Evolutionary conservation across 2,888 invertebrate species (phyloP), one percentile per base, ranked within the genome.

Genomic region (Standfussiana lucernea): DNA sequence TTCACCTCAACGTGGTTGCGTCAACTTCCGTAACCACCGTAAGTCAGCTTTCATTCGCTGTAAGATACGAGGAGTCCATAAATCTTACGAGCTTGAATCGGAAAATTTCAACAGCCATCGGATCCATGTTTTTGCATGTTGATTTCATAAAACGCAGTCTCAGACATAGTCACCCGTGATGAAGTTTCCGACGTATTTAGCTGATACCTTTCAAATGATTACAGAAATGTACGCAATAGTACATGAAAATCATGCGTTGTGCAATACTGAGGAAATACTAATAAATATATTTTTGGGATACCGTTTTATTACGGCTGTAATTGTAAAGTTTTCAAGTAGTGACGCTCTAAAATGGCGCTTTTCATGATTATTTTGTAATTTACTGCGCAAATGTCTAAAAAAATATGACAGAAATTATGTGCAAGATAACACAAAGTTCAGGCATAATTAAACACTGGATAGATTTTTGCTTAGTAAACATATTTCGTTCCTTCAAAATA

Each of bases 41-140:
- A 72, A n/a, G 37, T 62, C 47, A 32, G 50, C 50, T 53, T n/a
- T 21, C 72, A 80, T 50, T 77, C 82, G 82, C 75, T 72, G 37
- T 62, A 61, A 24, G 32, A n/a, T 86, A 90, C 89, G 62, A 89
- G 85, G 86, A 82, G 0, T 61, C 15, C 85, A 89, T 83, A 71
- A 73, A 70, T 4, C 21, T 5, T 11, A 45, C 50, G 47, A 75
- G 68, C 24, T 77, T 28, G 11, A 21, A 66, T 56, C 28, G 11
- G 0, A 7, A 62, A 70, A 40, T 53, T 61, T 64, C n/a, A 64
- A 28, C 1, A 28, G 35, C 21, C 32, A 32, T 76, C 21, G 47
- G 11, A 69, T 64, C 1, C 13, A 50, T 32, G 28, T 35, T 64
- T 21, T 32, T 21, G 10, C 24, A 8, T 72, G 62, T 45, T 53